Evolutionary conservation across 2,113 vertebrate genomes (phyloP), one percentile per base, ranked within the genome.

Genomic region (Amazona guildingii): DNA sequence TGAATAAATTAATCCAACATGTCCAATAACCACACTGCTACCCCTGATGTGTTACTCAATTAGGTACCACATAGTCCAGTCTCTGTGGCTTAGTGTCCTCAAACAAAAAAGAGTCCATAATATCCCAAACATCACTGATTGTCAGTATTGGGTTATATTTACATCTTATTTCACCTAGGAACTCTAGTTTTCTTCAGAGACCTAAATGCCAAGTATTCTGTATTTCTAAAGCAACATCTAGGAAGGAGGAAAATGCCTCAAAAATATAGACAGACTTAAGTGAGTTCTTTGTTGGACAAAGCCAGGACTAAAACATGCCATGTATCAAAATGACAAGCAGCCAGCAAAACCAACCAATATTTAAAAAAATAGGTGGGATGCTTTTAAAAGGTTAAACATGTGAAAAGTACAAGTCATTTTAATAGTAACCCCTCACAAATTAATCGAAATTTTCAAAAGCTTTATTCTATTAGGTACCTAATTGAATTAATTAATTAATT

Each of bases 171-270:
- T 87, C 35, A 84, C 19, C 12, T 48, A 76, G 13, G 7, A 94
- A 44, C 29, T 23, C 35, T 15, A 55, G 18, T 59, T 70, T 72
- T 49, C 39, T 79, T 2, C 66, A 55, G 52, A 90, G 31, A 51
- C 3, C 6, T 61, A 73, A 79, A 64, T 17, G 7, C 6, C 33
- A 76, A 68, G 51, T 57, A 64, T 2, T 44, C 7, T 5, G 0
- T 8, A 66, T 52, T 61, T 73, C 27, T 85, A 92, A 93, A 73
- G 21, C 48, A 88, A 76, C 5, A 57, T 3, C 5, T 7, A 83
- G 9, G 19, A 83, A 76, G 15, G 48, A 80, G 9, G 3, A 10
- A 37, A 83, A 6, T 0, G 0, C 1, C 48, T 59, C 23, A 43
- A 35, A 57, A 73, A 85, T 55, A 29, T 0, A 46, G 33, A 43